phyloP scores from a whole-genome alignment of 1,140 invertebrate species.

The Papilio polyxenes region DNA sequence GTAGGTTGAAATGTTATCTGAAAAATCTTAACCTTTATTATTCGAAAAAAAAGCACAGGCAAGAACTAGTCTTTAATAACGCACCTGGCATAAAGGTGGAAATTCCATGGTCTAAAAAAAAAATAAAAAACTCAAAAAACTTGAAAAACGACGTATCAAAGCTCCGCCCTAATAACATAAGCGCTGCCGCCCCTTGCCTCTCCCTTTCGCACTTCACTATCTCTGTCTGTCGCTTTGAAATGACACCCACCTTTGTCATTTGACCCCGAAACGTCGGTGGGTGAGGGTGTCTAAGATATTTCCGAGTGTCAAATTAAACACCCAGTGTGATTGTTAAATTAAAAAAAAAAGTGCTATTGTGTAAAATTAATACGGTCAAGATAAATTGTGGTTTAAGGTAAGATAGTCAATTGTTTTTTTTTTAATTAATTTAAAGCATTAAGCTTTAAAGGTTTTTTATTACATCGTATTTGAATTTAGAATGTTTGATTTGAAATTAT shows the following conservation, averaged over 20 bases:
- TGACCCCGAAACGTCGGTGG: slow-evolving; percentile 56
- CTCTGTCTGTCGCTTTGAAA: slow-evolving; percentile 62
- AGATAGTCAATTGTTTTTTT: background rate
- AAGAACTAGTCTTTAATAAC: slow-evolving; percentile 28
- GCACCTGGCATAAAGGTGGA: slow-evolving; percentile 42
- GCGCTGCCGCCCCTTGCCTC: slow-evolving; percentile 58
- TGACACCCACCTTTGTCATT: slow-evolving; percentile 68
- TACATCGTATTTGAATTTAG: background rate
- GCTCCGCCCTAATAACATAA: slow-evolving; percentile 44
- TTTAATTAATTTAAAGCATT: background rate
- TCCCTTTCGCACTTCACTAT: slow-evolving; percentile 52
- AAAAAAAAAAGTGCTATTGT: slow-evolving; percentile 46
- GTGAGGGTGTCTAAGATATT: slow-evolving; percentile 61
- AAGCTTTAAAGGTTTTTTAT: background rate
- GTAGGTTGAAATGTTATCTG: too few species aligned
- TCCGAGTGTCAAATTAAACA: slow-evolving; percentile 42
- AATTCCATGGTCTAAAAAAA: slow-evolving; percentile 36
- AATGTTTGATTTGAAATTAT: too few species aligned
- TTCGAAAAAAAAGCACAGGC: background rate
- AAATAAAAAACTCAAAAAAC: slow-evolving; percentile 53
- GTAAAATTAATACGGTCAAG: slow-evolving; percentile 3
- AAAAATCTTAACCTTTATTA: background rate
- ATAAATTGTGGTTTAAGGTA: background rate
- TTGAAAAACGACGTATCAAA: slow-evolving; percentile 48
- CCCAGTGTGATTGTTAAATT: slow-evolving; percentile 36